phyloP scores from a whole-genome alignment of 2,113 vertebrate genomes.

The Myodes glareolus region DNA sequence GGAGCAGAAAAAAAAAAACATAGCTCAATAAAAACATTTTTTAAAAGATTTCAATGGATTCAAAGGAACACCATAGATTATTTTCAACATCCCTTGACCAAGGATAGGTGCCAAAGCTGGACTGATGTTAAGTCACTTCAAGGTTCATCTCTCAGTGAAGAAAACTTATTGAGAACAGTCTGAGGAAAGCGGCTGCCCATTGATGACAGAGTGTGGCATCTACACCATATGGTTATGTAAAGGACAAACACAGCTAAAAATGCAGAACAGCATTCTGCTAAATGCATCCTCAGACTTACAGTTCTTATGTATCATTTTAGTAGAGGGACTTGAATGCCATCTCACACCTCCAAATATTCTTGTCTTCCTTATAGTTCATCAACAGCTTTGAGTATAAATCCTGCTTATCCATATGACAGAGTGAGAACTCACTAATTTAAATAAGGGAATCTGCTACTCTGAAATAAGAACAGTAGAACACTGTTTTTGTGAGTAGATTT shows the following conservation, averaged over 20 bases:
- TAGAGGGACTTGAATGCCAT: slow-evolving; percentile 31
- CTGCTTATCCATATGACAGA: not conserved
- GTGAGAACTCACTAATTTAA: not conserved
- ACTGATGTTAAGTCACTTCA: slow-evolving; percentile 21
- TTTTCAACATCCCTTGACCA: slow-evolving; percentile 1
- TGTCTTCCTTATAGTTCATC: not conserved
- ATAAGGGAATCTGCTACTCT: not conserved
- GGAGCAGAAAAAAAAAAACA: too few relatives aligned
- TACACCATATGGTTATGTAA: not conserved
- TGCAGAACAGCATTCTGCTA: not conserved
- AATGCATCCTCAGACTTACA: not conserved
- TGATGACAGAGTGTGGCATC: not conserved
- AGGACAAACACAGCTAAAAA: not conserved
- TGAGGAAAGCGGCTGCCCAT: not conserved
- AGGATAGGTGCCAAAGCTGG: not conserved
- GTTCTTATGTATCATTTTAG: slow-evolving; percentile 8
- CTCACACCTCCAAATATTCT: not conserved
- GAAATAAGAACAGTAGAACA: not conserved
- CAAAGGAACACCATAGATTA: slow-evolving; percentile 25
- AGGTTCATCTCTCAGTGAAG: not conserved
- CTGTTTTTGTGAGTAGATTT: not conserved
- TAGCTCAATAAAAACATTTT: too few relatives aligned
- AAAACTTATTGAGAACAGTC: not conserved
- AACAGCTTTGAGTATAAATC: not conserved
- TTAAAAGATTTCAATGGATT: not conserved